Base-by-base conservation (phyloP, 2,797 vertebrate genomes). In the Diplodus puntazzo region DNA sequence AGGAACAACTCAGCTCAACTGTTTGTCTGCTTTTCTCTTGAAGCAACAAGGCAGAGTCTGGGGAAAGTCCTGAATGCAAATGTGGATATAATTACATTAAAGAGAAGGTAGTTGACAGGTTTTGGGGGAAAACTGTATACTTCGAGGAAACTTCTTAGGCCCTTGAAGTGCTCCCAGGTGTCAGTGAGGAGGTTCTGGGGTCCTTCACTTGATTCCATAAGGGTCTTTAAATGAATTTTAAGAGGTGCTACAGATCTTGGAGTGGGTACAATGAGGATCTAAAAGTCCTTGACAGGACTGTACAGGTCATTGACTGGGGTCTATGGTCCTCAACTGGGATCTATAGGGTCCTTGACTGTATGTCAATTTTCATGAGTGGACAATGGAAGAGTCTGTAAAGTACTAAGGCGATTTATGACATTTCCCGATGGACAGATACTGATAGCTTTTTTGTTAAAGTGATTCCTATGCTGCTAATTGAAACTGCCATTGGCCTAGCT, bases 1-100 rank as follows among this genome's bases (percentile, higher is more conserved):
- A 69, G 27, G 4, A 80, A 23, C 45, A 77, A 77, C 58, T 59
- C 11, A 3, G 39, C 20, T 52, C 0, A 69, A 55, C 23, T 74
- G 64, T 75, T 76, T 66, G 48, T 74, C 53, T 75, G 81, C 66
- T 57, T 48, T 61, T 66, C 67, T 62, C 62, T 27, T 6, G 3
- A 66, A 64, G 42, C n/a, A 39, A 30, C 27, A n/a, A 18, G 6
- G 42, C 3, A 18, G 16, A 30, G 18, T 71, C 66, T 18, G 18
- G 11, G 34, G 61, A 64, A 77, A 65, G 82, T 54, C 58, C 20
- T 18, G 3, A 3, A 27, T 73, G 72, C 17, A 45, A 30, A 63
- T 79, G 3, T 60, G 5, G 1, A 20, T 12, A 45, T 9, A 66
- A 1, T 25, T 54, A 8, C 13, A 77, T 21, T 25, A 34, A 21